Base-by-base conservation (phyloP, 23 tunicate species). In the Diplosoma virens region DNA sequence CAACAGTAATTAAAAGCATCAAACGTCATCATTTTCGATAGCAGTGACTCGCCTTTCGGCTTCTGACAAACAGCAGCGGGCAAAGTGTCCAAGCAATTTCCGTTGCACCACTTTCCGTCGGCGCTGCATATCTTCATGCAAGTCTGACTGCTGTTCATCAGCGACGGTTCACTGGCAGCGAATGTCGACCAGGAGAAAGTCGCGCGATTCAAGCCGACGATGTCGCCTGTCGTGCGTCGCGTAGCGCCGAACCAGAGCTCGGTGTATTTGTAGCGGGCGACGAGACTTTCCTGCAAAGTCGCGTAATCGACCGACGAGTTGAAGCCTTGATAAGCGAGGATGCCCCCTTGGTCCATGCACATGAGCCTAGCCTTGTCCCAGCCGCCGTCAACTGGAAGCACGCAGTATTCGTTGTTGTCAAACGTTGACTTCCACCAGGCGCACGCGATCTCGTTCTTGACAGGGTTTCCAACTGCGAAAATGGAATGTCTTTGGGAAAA, bases 261-360 rank as follows among this genome's bases (percentile, higher is more conserved):
- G n/a, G n/a, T n/a, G n/a, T n/a, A n/a, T n/a, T n/a, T n/a, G n/a
- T n/a, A n/a, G n/a, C n/a, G n/a, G n/a, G n/a, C n/a, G n/a, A n/a
- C n/a, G n/a, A n/a, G n/a, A n/a, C n/a, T n/a, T n/a, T n/a, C n/a
- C n/a, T n/a, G n/a, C n/a, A n/a, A n/a, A n/a, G n/a, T n/a, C n/a
- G n/a, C n/a, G 35, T 61, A 61, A 27, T 14, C 28, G 5, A n/a
- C 35, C 26, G 52, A 6, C 2, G 20, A 14, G 28, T 22, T 26
- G 21, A 67, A 67, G 3, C 74, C 74, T 22, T 35, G 17, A 22
- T 67, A 67, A 7, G 74, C 74, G 25, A 67, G 52, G 2, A 67
- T 9, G 5, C 74, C 74, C 7, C 74, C 74, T 2, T 17, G 25
- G 2, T 67, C 74, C 30, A 17, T 6, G 30, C 74, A 67, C 20